Evolutionary conservation across 2,888 invertebrate species (phyloP).

Genomic region (Drosophila melanosoma): DNA sequence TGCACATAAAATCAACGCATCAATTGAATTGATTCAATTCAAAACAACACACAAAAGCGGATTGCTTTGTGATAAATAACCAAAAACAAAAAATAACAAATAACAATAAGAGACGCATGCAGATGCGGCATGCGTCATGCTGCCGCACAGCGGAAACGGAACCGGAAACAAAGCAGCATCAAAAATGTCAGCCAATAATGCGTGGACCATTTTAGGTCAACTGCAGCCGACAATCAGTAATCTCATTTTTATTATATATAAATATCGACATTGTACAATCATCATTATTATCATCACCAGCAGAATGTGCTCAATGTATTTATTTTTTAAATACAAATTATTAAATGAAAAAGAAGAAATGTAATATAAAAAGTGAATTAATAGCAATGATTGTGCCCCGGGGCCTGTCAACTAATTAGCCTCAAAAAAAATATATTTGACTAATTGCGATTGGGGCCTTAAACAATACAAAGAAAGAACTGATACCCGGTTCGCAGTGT

Average conservation of each 20-base stretch:
- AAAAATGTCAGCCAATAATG: slow-evolving; percentile 53
- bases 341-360: not conserved
- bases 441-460: slow-evolving; percentile 56
- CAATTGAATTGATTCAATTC: slow-evolving; percentile 51
- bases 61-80: slow-evolving; percentile 17
- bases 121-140: slow-evolving; percentile 62
- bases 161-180: slow-evolving; percentile 72
- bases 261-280: slow-evolving; percentile 58
- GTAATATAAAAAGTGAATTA: not conserved
- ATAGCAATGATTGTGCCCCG: slow-evolving; percentile 13
- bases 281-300: not conserved
- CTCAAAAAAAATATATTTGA: slow-evolving; percentile 33
- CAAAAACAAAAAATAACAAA: slow-evolving; percentile 3
- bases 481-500: not conserved
- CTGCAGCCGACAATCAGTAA: slow-evolving; percentile 40
- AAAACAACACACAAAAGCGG: slow-evolving; percentile 28
- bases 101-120: slow-evolving; percentile 14
- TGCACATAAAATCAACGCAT: slow-evolving; percentile 32
- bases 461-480: not conserved
- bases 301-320: slow-evolving; percentile 35
- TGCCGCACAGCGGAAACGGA: slow-evolving; percentile 67
- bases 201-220: slow-evolving; percentile 19
- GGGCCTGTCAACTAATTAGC: slow-evolving; percentile 47
- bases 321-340: slow-evolving; percentile 12
- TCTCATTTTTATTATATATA: slow-evolving; percentile 43